Evolutionary conservation across 2,113 vertebrate species (phyloP).

Genomic region (Aphyosemion australe): DNA sequence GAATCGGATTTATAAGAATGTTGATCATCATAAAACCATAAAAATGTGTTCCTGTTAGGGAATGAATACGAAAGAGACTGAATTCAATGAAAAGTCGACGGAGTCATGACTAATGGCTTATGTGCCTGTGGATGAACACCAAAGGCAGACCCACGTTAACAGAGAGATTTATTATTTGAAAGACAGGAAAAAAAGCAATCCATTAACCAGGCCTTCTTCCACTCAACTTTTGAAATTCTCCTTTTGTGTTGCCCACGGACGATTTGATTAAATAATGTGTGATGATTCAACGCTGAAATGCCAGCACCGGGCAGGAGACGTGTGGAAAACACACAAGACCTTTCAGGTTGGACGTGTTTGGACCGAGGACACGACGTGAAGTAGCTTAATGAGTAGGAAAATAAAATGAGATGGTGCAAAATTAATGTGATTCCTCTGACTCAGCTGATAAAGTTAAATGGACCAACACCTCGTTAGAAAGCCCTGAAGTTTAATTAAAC

Average conservation of each 20-base stretch:
- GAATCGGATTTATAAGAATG: slow-evolving; percentile 3
- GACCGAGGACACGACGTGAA: slow-evolving; percentile 4
- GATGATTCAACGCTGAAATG: slow-evolving; percentile 46
- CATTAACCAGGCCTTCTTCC: slow-evolving; percentile 49
- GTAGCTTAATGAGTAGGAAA: slow-evolving; percentile 29
- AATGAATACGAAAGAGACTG: neutral
- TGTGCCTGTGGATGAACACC: slow-evolving; percentile 45
- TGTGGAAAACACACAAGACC: slow-evolving; percentile 22
- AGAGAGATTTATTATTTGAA: slow-evolving; percentile 59
- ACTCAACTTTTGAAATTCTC: slow-evolving; percentile 37
- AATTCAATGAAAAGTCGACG: slow-evolving; percentile 21
- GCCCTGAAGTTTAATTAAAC: slow-evolving; percentile 16
- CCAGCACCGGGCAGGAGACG: slow-evolving; percentile 13
- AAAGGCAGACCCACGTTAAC: slow-evolving; percentile 58
- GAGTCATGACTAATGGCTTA: slow-evolving; percentile 36
- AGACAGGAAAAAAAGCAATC: slow-evolving; percentile 51
- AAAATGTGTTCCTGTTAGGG: slow-evolving; percentile 25
- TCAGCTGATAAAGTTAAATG: slow-evolving; percentile 2
- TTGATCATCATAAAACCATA: slow-evolving; percentile 27
- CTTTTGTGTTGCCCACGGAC: slow-evolving; percentile 57
- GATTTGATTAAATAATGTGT: slow-evolving; percentile 62
- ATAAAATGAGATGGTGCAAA: slow-evolving; percentile 13
- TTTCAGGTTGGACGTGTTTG: slow-evolving; percentile 15
- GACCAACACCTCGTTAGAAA: slow-evolving; percentile 3
- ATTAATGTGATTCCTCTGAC: slow-evolving; percentile 7